A percentile compares a stretch with the other conserved stretches of the same genome.
Conservation (phyloP, 1,140 invertebrate species). For the Nylanderia fulva region DNA sequence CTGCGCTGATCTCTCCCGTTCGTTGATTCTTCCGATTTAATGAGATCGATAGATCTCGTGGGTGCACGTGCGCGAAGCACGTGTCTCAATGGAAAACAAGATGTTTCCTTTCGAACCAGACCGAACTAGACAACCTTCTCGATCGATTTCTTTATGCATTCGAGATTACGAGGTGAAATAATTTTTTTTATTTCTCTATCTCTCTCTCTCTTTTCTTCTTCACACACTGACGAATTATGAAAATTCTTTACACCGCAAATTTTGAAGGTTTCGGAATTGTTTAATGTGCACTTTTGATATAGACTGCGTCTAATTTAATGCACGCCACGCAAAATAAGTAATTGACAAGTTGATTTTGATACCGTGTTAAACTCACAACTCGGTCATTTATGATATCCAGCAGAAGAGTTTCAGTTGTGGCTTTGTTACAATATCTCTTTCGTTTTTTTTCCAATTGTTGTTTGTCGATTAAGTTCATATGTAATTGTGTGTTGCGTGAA, state of each 20-base stretch:
- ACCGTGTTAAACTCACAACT: neutral
- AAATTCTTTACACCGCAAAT: too few species aligned
- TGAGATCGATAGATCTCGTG: constrained; percentile 33
- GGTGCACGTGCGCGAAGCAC: constrained; percentile 31
- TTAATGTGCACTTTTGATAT: too few species aligned
- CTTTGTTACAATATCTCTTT: neutral
- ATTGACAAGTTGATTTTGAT: neutral
- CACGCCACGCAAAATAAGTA: too few species aligned
- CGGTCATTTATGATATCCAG: neutral
- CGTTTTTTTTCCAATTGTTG: neutral
- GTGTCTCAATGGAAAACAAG: constrained; percentile 4
- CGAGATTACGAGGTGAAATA: neutral
- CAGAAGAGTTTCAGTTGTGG: neutral
- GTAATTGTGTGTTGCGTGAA: neutral
- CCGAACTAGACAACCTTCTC: neutral
- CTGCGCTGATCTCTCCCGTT: constrained; percentile 32
- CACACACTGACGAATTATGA: too few species aligned
- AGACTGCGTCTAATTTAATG: too few species aligned
- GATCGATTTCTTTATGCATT: neutral
- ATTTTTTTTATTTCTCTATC: too few species aligned
- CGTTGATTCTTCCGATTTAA: constrained; percentile 10
- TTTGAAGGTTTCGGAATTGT: too few species aligned
- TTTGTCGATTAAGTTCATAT: neutral
- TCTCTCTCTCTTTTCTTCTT: too few species aligned
- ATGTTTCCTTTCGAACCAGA: neutral